Evolutionary conservation across 2,888 invertebrate genomes (phyloP).

Genomic region (Nysson spinosus): DNA sequence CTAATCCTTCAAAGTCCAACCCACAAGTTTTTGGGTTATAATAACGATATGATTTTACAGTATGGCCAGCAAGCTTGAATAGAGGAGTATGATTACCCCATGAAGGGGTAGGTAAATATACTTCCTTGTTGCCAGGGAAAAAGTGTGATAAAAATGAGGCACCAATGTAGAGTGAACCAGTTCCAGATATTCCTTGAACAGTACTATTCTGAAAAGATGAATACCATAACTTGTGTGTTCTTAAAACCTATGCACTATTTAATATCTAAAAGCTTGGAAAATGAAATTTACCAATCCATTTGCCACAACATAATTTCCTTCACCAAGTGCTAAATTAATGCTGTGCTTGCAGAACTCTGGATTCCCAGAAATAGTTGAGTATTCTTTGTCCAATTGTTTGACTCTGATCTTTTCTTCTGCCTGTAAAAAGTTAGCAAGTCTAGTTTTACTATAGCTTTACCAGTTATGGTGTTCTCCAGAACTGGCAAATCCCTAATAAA

Average conservation of each 20-base stretch:
- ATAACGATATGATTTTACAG: constrained; percentile 94
- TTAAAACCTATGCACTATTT: too few species aligned
- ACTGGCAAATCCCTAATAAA: background rate
- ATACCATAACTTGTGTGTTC: background rate
- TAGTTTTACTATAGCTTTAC: background rate
- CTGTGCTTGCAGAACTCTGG: constrained; percentile 91
- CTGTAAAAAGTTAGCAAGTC: constrained; percentile 76
- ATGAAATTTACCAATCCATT: constrained; percentile 88
- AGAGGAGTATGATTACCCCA: constrained; percentile 99
- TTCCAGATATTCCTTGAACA: constrained; percentile 95
- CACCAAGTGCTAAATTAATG: constrained; percentile 93
- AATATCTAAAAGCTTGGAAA: too few species aligned
- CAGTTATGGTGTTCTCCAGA: background rate
- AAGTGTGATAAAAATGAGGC: constrained; percentile 91
- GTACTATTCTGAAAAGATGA: constrained; percentile 80
- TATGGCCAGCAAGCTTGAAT: constrained; percentile 91
- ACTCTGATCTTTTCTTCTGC: constrained; percentile 88
- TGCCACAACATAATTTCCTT: constrained; percentile 83
- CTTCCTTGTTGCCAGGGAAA: constrained; percentile 87
- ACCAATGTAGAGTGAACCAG: constrained; percentile 96
- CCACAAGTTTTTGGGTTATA: constrained; percentile 96
- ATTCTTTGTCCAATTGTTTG: constrained; percentile 93
- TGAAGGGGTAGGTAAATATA: constrained; percentile 94
- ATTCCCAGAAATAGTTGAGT: constrained; percentile 93
- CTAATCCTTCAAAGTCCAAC: constrained; percentile 92